phyloP scores from a whole-genome alignment of 2,888 invertebrate genomes.

The Mycalesis mineus region DNA sequence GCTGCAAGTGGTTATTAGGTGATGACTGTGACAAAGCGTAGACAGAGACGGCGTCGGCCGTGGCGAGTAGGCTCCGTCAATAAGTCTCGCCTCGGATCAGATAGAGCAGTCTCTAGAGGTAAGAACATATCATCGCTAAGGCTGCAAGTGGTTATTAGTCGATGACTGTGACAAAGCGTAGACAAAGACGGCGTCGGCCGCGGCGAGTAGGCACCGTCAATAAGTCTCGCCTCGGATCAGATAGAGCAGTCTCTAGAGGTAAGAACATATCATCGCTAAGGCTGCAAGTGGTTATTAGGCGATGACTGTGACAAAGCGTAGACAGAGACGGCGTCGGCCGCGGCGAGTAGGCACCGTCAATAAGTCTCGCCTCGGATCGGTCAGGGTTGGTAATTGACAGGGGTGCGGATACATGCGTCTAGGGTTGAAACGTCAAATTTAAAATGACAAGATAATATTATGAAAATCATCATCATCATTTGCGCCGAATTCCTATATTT shows the following conservation, averaged over 20 bases:
- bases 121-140: too few species aligned
- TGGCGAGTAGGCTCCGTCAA: too few species aligned
- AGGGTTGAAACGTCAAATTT: conserved; percentile 45
- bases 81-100: conserved; percentile 62
- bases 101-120: too few species aligned
- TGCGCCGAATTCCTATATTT: too few species aligned
- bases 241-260: conserved; percentile 46
- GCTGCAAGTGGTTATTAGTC: neutral
- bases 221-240: conserved; percentile 73
- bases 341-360: conserved; percentile 63
- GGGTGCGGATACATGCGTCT: conserved; percentile 49
- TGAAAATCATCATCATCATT: too few species aligned
- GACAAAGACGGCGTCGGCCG: conserved; percentile 40
- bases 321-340: conserved; percentile 40
- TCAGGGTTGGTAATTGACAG: conserved; percentile 75
- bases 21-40: conserved; percentile 27
- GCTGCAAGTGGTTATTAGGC: conserved; percentile 19
- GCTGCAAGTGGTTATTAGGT: conserved; percentile 19
- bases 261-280: neutral
- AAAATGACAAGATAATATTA: neutral
- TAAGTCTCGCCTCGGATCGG: conserved; percentile 73
- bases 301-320: conserved; percentile 27
- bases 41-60: too few species aligned
- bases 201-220: conserved; percentile 63
- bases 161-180: conserved; percentile 11